These are phyloP conservation scores for Drosophila picticornis DNA, from an alignment of 2,888 invertebrate genomes.

Conservation along the genomic window DNA sequence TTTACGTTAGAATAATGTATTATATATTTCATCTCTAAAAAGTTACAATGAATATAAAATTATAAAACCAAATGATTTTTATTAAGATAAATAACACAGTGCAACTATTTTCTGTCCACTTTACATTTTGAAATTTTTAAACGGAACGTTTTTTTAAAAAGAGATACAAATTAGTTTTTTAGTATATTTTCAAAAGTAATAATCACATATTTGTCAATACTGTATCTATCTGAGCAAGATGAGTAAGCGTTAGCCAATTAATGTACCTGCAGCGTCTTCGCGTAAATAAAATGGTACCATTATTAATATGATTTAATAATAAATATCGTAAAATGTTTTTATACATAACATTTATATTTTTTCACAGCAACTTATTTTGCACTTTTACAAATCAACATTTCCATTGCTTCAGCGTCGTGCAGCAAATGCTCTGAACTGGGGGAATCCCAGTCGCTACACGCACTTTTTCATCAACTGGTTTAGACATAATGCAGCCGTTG, in stretches of 20 bases:
- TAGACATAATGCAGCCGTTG: not conserved
- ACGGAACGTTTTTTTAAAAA: not conserved
- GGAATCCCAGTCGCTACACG: not conserved
- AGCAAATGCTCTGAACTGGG: not conserved
- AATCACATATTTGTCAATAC: not conserved
- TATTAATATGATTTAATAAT: not conserved
- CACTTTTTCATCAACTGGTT: not conserved
- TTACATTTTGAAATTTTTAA: not conserved
- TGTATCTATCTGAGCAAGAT: not conserved
- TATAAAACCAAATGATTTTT: slow-evolving; percentile 4
- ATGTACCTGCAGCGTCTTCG: slow-evolving; percentile 1
- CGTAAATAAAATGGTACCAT: not conserved
- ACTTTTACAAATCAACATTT: not conserved
- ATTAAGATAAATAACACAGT: not conserved
- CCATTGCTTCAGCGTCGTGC: too few species aligned
- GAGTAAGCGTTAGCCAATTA: not conserved
- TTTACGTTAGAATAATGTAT: slow-evolving; percentile 4
- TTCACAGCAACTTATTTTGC: not conserved
- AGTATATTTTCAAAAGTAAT: not conserved
- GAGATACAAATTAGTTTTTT: not conserved
- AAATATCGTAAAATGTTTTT: not conserved
- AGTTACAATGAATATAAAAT: not conserved
- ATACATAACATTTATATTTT: not conserved
- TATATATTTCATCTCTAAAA: slow-evolving; percentile 2
- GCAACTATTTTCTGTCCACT: slow-evolving; percentile 2